Evolutionary conservation across 2,113 vertebrate species (phyloP), one percentile per base, ranked within the genome.

Genomic region (Mesembrinibis cayennensis): DNA sequence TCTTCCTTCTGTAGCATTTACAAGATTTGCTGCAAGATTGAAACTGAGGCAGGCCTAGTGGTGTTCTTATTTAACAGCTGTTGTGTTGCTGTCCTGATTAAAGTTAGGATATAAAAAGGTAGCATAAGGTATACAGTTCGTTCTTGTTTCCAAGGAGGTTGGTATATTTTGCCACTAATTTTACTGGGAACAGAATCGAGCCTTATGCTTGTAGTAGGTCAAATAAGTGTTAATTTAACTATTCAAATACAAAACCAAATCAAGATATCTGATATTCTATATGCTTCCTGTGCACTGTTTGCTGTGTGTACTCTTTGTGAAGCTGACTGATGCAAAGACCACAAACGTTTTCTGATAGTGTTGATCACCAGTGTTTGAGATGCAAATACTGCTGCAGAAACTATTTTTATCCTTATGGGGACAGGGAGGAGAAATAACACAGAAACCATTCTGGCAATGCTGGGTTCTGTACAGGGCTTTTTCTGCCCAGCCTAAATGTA

Each of bases 271-370:
- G 53, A 15, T 65, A 34, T 4, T 79, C 23, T 59, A 1, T 63
- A 27, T 36, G 42, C 27, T 74, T 73, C 82, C 42, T 79, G 59
- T 52, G 45, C 25, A 32, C 11, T 55, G 22, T 76, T 92, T 94
- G 62, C 47, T 78, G 4, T 22, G 29, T 67, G 58, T 55, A 27
- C 17, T 56, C 29, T 73, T 61, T 73, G 78, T 49, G 86, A 72
- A 76, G 70, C 79, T 93, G 59, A 25, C 21, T 36, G 36, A 80
- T 91, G 29, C 81, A 73, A 42, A 82, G 63, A 47, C 36, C 53
- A 47, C 58, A 74, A 5, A 50, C 0, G 0, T 44, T 91, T 76
- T 70, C 66, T 82, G 58, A 26, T 59, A 44, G 34, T 2, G 6
- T 55, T 52, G 34, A 49, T 32, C 36, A 70, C 34, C 59, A 29